Conservation (phyloP, 2,797 vertebrate genomes). For the Cirrhinus molitorella region DNA sequence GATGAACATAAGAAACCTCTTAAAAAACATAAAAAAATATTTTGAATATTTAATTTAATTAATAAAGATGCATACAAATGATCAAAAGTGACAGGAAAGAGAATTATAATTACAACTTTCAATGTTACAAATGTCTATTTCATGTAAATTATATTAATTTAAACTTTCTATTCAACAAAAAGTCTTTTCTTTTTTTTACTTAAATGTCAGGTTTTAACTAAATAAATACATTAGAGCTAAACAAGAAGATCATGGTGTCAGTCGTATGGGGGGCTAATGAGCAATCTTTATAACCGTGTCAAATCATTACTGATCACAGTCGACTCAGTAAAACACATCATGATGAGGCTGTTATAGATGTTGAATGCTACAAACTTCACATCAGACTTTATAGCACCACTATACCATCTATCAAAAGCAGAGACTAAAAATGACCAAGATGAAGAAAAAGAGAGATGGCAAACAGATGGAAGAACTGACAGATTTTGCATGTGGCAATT, state of each 20-base stretch:
- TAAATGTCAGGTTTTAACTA: background rate
- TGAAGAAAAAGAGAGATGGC: background rate
- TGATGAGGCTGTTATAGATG: background rate
- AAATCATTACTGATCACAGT: background rate
- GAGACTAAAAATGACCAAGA: background rate
- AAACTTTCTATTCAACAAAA: background rate
- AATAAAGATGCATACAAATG: background rate
- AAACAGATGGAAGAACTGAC: conserved; percentile 19
- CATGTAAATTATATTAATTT: background rate
- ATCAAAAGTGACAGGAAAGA: background rate
- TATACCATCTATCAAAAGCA: background rate
- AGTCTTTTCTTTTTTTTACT: no score
- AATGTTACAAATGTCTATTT: background rate
- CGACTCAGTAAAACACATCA: background rate
- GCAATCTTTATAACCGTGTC: background rate
- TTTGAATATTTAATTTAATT: no score
- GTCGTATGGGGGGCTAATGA: background rate
- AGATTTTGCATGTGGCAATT: conserved; percentile 3
- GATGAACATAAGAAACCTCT: no score
- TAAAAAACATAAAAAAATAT: no score
- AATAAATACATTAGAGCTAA: no score
- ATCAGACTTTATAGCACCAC: background rate
- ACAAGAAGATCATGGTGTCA: background rate
- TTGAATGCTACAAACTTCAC: background rate
- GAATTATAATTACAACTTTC: no score